Evolutionary conservation across 1,140 invertebrate genomes (phyloP), one percentile per base, ranked within the genome.

Genomic region (Probaryconus sp.): DNA sequence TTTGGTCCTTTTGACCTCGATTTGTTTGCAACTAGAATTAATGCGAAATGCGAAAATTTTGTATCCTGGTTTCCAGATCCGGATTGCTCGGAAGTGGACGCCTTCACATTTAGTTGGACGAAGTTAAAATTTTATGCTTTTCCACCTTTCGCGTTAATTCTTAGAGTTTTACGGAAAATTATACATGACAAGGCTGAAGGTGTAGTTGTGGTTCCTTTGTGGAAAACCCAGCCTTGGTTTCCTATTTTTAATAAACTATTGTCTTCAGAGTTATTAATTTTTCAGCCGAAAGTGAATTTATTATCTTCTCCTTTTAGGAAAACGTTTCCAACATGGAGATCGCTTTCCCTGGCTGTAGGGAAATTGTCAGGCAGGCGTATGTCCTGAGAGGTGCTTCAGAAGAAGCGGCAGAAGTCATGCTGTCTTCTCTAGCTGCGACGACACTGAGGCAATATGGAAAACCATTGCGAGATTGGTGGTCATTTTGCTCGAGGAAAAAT

Each of bases 141-240:
- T 20, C 69, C 69, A 6, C 69, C 69, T 6, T 69, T 77, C 42
- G 30, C 58, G 3, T 31, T 73, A 10, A 55, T 73, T 9, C 31
- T 60, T 5, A 73, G 7, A 14, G 50, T 53, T 3, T 26, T 73
- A n/a, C n/a, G n/a, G n/a, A n/a, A n/a, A n/a, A n/a, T n/a, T n/a
- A n/a, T n/a, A n/a, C n/a, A n/a, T n/a, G 47, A 65, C 21, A 35
- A 63, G 60, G 63, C 63, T 35, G 45, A 64, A 56, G 42, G 74
- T 33, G 37, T 81, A 67, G 31, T 80, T 58, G 37, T 76, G 5
- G 42, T 78, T 33, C 68, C 81, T 16, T 68, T 79, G 31, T 60
- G 51, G 40, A 24, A 64, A 40, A 73, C 80, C 6, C 63, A 79
- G 10, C 28, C 26, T n/a, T 33, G 30, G 16, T 26, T 47, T 31